Evolutionary conservation across 2,113 vertebrate genomes (phyloP).

Genomic region (Tylochromis polylepis): DNA sequence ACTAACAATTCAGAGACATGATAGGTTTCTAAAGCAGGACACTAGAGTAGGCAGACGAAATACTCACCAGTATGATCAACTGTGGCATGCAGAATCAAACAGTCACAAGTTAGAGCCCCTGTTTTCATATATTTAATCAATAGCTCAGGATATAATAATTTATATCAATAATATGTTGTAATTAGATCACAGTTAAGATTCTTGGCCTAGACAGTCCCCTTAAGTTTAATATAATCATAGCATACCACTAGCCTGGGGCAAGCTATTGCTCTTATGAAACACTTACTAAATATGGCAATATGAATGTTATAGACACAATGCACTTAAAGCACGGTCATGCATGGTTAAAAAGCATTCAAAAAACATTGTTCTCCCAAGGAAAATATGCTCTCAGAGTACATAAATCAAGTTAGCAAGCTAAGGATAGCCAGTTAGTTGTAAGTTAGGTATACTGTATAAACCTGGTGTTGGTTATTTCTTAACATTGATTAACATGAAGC

Average conservation of each 20-base stretch:
- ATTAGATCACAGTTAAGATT: background rate
- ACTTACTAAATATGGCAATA: background rate
- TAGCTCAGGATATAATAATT: background rate
- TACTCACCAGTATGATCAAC: conserved; percentile 76
- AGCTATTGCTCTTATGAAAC: background rate
- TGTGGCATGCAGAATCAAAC: conserved; percentile 74
- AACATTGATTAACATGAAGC: background rate
- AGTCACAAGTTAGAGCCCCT: conserved; percentile 63
- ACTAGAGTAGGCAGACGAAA: conserved; percentile 18
- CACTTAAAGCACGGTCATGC: background rate
- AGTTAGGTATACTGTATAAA: background rate
- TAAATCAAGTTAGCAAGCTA: background rate
- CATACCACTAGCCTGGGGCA: background rate
- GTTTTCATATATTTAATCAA: background rate
- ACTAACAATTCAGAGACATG: background rate
- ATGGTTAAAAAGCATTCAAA: background rate
- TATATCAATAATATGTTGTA: background rate
- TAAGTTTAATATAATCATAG: background rate
- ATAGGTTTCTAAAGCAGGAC: conserved; percentile 27
- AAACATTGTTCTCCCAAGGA: background rate
- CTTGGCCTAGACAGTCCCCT: background rate
- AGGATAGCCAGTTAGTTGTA: background rate
- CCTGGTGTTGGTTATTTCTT: background rate
- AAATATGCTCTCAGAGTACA: background rate
- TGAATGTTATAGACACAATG: background rate